A percentile compares a stretch with the other conserved stretches of the same genome.
phyloP scores from a whole-genome alignment of 2,888 invertebrate genomes.

The Myopa tessellatipennis region DNA sequence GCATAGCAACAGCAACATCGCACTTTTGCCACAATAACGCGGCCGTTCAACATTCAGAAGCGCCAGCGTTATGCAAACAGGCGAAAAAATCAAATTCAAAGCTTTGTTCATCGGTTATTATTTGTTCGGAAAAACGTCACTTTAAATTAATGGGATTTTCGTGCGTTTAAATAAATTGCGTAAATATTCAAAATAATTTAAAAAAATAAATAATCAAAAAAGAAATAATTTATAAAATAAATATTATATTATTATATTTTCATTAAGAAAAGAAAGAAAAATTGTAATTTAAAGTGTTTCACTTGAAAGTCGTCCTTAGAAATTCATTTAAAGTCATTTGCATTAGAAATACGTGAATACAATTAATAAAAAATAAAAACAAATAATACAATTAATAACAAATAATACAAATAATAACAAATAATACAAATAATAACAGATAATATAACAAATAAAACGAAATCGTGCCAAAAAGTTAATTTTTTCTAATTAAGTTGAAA shows the following conservation, averaged over 20 bases:
- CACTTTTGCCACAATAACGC: neutral
- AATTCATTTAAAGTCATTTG: neutral
- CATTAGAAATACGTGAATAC: neutral
- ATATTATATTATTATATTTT: neutral
- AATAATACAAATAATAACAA: neutral
- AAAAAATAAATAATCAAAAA: neutral
- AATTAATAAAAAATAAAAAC: neutral
- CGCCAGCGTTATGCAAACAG: constrained; percentile 64
- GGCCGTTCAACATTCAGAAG: constrained; percentile 37
- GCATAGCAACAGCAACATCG: neutral
- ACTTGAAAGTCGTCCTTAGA: neutral
- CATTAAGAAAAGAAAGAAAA: neutral
- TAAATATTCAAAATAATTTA: neutral
- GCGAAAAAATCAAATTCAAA: constrained; percentile 64
- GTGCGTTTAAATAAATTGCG: neutral
- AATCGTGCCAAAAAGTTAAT: constrained; percentile 25
- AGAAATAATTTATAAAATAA: neutral
- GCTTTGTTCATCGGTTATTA: constrained; percentile 65
- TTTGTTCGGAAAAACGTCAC: constrained; percentile 60
- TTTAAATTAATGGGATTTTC: neutral
- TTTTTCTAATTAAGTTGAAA: neutral
- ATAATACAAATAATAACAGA: neutral
- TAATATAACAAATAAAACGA: neutral
- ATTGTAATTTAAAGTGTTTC: constrained; percentile 1
- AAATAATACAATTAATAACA: neutral